A percentile compares a stretch with the other conserved stretches of the same genome.
Conservation (phyloP, 1,140 invertebrate genomes). For the Bilobella aurantiaca region DNA sequence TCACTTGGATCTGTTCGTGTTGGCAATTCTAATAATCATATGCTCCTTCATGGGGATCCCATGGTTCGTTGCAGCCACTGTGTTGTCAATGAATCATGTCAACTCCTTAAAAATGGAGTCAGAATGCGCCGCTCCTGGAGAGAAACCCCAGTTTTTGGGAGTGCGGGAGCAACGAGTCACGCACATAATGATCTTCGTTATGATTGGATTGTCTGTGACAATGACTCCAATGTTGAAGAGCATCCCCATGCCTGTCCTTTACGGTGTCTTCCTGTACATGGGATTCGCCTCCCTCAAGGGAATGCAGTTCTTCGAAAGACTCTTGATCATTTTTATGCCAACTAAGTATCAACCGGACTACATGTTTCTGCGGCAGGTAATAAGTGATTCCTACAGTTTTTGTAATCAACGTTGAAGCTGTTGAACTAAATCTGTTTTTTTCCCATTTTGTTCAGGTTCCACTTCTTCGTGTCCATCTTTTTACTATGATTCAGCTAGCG, state of each 20-base stretch:
- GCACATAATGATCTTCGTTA: constrained; percentile 57
- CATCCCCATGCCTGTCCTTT: constrained; percentile 86
- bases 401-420: constrained; percentile 13
- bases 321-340: constrained; percentile 87
- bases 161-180: constrained; percentile 79
- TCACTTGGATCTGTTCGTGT: constrained; percentile 86
- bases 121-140: constrained; percentile 91
- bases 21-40: constrained; percentile 78
- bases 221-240: constrained; percentile 67
- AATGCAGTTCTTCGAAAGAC: constrained; percentile 79
- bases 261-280: constrained; percentile 95
- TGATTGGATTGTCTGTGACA: constrained; percentile 67
- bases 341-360: constrained; percentile 98
- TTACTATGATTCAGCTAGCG: constrained; percentile 83
- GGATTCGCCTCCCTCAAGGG: constrained; percentile 83
- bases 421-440: too few species aligned
- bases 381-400: not conserved
- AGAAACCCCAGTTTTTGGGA: constrained; percentile 93
- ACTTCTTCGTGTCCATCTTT: constrained; percentile 83
- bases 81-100: constrained; percentile 96
- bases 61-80: constrained; percentile 66
- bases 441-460: constrained; percentile 77
- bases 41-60: constrained; percentile 89
- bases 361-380: constrained; percentile 87
- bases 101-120: constrained; percentile 94